phyloP scores from a whole-genome alignment of 2,797 vertebrate species.

The Acanthurus tractus region DNA sequence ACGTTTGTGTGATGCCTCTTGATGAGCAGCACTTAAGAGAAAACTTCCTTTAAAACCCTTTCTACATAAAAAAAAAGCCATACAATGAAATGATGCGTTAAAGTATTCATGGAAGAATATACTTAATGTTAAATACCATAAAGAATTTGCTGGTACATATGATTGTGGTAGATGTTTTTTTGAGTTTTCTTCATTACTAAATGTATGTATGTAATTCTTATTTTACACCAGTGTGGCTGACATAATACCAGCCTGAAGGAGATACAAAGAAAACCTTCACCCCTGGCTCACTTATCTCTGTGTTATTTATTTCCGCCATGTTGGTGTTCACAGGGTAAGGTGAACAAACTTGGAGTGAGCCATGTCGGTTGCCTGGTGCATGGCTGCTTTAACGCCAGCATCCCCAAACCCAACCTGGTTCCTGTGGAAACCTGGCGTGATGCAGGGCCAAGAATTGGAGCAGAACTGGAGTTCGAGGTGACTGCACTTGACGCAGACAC shows the following conservation, averaged over 20 bases:
- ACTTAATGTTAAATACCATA: background rate
- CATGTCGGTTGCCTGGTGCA: slow-evolving; percentile 96
- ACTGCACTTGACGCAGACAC: slow-evolving; percentile 91
- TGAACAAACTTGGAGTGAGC: slow-evolving; percentile 93
- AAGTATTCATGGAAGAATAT: background rate
- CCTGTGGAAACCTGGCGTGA: slow-evolving; percentile 88
- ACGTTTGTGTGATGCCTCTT: background rate
- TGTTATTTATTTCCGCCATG: background rate
- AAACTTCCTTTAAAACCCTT: too few species aligned
- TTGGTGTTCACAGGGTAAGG: slow-evolving; percentile 86
- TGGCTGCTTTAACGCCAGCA: slow-evolving; percentile 95
- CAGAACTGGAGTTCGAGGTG: slow-evolving; percentile 91
- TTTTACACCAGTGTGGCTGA: background rate
- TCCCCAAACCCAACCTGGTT: slow-evolving; percentile 90
- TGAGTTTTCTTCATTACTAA: too few species aligned
- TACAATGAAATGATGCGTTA: background rate
- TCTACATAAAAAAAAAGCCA: too few species aligned
- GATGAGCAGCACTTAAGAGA: too few species aligned
- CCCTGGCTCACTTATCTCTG: rapidly evolving
- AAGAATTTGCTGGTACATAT: background rate
- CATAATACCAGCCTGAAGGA: background rate
- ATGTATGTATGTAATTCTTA: too few species aligned
- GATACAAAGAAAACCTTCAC: background rate
- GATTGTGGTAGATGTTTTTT: too few species aligned
- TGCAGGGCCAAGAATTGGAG: slow-evolving; percentile 87